Conservation (phyloP, 2,113 vertebrate species). For the Elephantulus edwardii region DNA sequence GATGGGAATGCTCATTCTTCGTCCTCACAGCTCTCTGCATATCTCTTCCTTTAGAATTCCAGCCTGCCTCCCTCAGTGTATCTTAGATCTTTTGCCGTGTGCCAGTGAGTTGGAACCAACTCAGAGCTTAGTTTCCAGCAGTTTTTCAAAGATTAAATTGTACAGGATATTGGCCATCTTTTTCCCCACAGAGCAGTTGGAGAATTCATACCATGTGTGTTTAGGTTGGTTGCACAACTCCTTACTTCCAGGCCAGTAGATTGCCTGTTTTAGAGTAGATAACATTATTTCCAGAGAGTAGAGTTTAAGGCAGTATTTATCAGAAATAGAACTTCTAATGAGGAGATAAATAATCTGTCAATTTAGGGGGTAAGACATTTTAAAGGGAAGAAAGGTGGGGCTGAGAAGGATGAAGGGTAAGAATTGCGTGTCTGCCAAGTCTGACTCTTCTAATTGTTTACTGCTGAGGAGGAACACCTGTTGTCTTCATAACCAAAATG, state of each 20-base stretch:
- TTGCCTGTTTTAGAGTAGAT: too few relatives aligned
- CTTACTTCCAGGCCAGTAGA: too few relatives aligned
- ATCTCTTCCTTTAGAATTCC: neutral
- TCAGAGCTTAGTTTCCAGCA: too few relatives aligned
- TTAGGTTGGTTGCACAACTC: too few relatives aligned
- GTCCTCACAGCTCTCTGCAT: neutral
- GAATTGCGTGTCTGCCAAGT: neutral
- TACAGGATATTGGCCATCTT: too few relatives aligned
- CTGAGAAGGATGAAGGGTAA: neutral
- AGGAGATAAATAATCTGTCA: neutral
- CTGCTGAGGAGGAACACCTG: neutral
- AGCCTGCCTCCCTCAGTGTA: neutral
- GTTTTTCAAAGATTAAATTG: too few relatives aligned
- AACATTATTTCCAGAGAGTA: neutral
- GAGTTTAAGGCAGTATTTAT: neutral
- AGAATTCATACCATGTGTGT: too few relatives aligned
- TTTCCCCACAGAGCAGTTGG: too few relatives aligned
- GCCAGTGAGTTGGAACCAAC: too few relatives aligned
- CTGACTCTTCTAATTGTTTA: neutral
- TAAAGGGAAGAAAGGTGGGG: neutral
- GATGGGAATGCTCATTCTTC: neutral
- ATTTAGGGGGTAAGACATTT: neutral
- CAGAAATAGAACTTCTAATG: constrained; percentile 30
- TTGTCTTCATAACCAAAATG: neutral
- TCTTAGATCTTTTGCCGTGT: neutral